Evolutionary conservation across 2,888 invertebrate genomes (phyloP).

Genomic region (Crematogaster levior): DNA sequence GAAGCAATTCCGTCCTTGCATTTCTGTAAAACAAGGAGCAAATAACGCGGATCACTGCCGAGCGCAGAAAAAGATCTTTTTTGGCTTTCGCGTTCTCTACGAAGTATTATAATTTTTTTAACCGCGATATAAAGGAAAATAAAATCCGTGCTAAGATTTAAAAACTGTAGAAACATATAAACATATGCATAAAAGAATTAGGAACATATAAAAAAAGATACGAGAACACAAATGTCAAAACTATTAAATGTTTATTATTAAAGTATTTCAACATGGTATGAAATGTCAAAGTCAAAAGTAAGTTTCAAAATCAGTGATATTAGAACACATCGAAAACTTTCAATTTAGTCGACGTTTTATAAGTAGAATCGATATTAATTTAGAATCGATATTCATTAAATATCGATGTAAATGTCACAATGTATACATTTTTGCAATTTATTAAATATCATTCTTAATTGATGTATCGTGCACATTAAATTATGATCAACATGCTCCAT

Average conservation of each 20-base stretch:
- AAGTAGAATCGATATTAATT: too few species aligned
- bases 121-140: slow-evolving; percentile 46
- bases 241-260: not conserved
- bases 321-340: not conserved
- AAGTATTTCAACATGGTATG: not conserved
- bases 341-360: not conserved
- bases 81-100: not conserved
- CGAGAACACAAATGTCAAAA: not conserved
- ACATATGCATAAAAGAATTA: too few species aligned
- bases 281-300: not conserved
- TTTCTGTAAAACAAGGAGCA: slow-evolving; percentile 28
- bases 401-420: not conserved
- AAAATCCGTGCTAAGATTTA: not conserved
- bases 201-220: not conserved
- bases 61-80: slow-evolving; percentile 13
- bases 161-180: not conserved
- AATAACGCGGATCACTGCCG: slow-evolving; percentile 39
- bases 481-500: not conserved
- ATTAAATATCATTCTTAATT: not conserved
- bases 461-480: not conserved
- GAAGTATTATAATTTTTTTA: slow-evolving; percentile 51
- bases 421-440: slow-evolving; percentile 4
- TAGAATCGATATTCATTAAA: not conserved
- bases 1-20: slow-evolving; percentile 24
- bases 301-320: not conserved